A percentile compares a stretch with the other conserved stretches of the same genome.
phyloP scores from a whole-genome alignment of 2,797 vertebrate genomes.

The Graptemys geographica region DNA sequence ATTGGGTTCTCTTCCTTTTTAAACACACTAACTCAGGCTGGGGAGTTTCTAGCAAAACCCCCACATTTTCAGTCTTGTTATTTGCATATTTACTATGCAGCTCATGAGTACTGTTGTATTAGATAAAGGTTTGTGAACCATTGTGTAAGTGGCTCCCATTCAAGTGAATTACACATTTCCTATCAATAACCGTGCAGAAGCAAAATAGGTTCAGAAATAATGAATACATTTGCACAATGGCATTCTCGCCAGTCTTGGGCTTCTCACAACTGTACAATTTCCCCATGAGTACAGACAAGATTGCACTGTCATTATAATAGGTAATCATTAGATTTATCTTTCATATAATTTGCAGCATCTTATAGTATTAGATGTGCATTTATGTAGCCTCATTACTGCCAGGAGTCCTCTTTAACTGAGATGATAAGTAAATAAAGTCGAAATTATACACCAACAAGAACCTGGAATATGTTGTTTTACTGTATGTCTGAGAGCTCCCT shows the following conservation, averaged over 20 bases:
- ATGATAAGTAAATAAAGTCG: slow-evolving; percentile 87
- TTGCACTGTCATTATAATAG: slow-evolving; percentile 80
- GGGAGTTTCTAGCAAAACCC: slow-evolving; percentile 36
- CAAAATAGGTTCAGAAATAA: slow-evolving; percentile 79
- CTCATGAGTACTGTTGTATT: slow-evolving; percentile 56
- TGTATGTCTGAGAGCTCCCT: slow-evolving; percentile 82
- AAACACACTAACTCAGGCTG: slow-evolving; percentile 43
- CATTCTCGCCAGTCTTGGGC: slow-evolving; percentile 70
- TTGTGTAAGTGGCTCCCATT: slow-evolving; percentile 69
- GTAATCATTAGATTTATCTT: slow-evolving; percentile 85
- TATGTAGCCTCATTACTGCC: slow-evolving; percentile 84
- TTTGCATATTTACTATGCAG: slow-evolving; percentile 69
- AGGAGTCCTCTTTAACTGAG: slow-evolving; percentile 83
- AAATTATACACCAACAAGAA: slow-evolving; percentile 84
- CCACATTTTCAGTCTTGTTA: slow-evolving; percentile 62
- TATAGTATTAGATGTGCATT: slow-evolving; percentile 78
- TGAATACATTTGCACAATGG: slow-evolving; percentile 66
- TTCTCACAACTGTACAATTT: slow-evolving; percentile 76
- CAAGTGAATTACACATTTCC: slow-evolving; percentile 76
- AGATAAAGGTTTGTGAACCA: slow-evolving; percentile 76
- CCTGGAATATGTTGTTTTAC: slow-evolving; percentile 81
- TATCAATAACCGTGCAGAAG: slow-evolving; percentile 67
- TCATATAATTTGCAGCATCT: slow-evolving; percentile 82
- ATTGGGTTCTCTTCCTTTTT: slow-evolving; percentile 43
- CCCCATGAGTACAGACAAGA: slow-evolving; percentile 75